Percentiles rank a stretch among this genome's conserved stretches.
phyloP scores from a whole-genome alignment of 92 coral and sea anemone genomes.

The Epizoanthus stellaris region DNA sequence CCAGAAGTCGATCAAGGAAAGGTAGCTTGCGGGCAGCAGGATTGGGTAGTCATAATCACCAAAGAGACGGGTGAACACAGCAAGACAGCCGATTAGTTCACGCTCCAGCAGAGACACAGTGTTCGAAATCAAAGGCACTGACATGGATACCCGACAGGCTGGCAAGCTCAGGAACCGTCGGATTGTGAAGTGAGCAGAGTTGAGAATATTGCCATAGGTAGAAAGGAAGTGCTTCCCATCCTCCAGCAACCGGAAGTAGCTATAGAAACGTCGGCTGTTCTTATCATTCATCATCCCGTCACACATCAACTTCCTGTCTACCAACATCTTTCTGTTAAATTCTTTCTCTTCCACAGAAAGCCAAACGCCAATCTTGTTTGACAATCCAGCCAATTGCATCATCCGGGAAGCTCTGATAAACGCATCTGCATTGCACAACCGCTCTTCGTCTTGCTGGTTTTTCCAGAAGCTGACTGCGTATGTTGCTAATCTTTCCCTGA shows the following conservation, averaged over 20 bases:
- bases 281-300: constrained; percentile 64
- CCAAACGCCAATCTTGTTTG: constrained; percentile 46
- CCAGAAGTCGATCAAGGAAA: constrained; percentile 64
- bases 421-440: constrained; percentile 66
- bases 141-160: constrained; percentile 55
- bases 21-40: constrained; percentile 88
- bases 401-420: constrained; percentile 65
- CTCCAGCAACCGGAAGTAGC: constrained; percentile 60
- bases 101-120: constrained; percentile 81
- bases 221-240: constrained; percentile 57
- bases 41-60: constrained; percentile 56
- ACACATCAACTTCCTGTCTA: constrained; percentile 17
- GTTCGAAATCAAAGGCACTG: constrained; percentile 75
- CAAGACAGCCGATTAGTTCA: constrained; percentile 74
- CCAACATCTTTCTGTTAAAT: constrained; percentile 13
- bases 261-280: constrained; percentile 33
- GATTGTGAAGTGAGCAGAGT: constrained; percentile 44
- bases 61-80: constrained; percentile 70
- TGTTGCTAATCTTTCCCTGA: constrained; percentile 58
- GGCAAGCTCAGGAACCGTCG: constrained; percentile 59
- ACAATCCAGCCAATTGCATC: constrained; percentile 64
- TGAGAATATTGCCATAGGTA: constrained; percentile 60
- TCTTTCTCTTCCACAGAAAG: constrained; percentile 69
- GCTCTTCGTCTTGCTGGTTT: constrained; percentile 28
- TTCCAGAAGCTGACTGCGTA: constrained; percentile 68